These are phyloP conservation scores for Proisotoma minuta DNA, from an alignment of 2,888 invertebrate genomes.

Conservation along the genomic window DNA sequence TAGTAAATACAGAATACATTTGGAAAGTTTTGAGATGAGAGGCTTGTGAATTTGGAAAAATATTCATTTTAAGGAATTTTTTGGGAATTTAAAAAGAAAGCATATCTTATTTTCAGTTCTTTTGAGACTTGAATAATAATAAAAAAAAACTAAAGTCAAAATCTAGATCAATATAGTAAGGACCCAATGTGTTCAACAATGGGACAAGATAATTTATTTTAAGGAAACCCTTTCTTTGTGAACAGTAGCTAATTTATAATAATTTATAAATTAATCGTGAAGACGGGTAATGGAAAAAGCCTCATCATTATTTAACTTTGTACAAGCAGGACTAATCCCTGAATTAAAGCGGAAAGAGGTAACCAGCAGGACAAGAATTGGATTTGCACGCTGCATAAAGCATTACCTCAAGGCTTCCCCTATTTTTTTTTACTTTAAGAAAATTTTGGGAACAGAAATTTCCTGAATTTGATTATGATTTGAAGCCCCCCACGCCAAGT, in stretches of 20 bases:
- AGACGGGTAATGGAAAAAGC: conserved; percentile 33
- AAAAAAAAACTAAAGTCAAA: too few relatives aligned
- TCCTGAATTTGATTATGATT: too few relatives aligned
- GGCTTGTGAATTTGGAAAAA: too few relatives aligned
- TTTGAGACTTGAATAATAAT: too few relatives aligned
- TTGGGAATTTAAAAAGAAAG: too few relatives aligned
- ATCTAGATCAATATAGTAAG: too few relatives aligned
- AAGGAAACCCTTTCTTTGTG: not conserved
- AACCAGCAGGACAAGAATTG: conserved; percentile 41
- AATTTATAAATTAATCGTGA: conserved; percentile 16
- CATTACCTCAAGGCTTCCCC: too few relatives aligned
- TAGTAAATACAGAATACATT: too few relatives aligned
- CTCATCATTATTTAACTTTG: conserved; percentile 45
- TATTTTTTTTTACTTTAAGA: not conserved
- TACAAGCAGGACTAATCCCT: conserved; percentile 47
- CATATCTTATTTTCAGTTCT: too few relatives aligned
- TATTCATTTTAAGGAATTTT: too few relatives aligned
- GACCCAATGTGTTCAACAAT: too few relatives aligned
- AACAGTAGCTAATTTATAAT: conserved; percentile 12
- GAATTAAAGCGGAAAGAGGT: conserved; percentile 24
- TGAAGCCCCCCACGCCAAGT: not conserved
- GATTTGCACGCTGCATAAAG: conserved; percentile 46
- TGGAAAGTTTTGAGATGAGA: too few relatives aligned
- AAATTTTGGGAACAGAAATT: not conserved
- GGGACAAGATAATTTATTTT: not conserved